These are phyloP conservation scores for Anguilla pacifica DNA, from an alignment of 2,797 vertebrate species.

Conservation along the genomic window DNA sequence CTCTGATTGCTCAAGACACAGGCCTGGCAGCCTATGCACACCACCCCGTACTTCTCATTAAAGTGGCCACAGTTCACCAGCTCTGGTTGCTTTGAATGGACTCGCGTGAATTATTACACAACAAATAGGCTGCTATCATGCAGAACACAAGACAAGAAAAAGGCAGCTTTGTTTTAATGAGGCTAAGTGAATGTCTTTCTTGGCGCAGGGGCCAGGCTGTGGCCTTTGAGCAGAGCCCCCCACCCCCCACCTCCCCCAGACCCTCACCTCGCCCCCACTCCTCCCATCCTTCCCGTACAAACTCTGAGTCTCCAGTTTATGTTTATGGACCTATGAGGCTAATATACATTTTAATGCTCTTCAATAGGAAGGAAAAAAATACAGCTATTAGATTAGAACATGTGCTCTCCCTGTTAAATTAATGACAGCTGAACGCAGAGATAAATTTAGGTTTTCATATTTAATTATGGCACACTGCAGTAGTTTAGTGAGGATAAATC, in stretches of 20 bases:
- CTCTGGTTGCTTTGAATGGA: slow-evolving; percentile 82
- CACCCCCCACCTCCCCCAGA: slow-evolving; percentile 9
- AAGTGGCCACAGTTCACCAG: slow-evolving; percentile 87
- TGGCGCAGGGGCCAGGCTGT: slow-evolving; percentile 26
- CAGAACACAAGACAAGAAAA: slow-evolving; percentile 84
- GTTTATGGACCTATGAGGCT: slow-evolving; percentile 86
- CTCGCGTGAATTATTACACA: slow-evolving; percentile 88
- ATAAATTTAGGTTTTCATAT: slow-evolving; percentile 97
- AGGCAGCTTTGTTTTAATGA: slow-evolving; percentile 90
- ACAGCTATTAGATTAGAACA: slow-evolving; percentile 84
- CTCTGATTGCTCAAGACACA: slow-evolving; percentile 84
- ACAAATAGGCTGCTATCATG: slow-evolving; percentile 89
- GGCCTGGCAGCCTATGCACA: slow-evolving; percentile 80
- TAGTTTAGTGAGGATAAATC: slow-evolving; percentile 90
- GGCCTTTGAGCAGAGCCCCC: slow-evolving; percentile 22
- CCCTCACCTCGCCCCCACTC: slow-evolving; percentile 42
- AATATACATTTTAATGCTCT: slow-evolving; percentile 92
- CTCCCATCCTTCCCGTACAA: slow-evolving; percentile 63
- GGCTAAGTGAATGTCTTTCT: slow-evolving; percentile 83
- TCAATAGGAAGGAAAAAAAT: slow-evolving; percentile 71
- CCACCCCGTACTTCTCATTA: slow-evolving; percentile 90
- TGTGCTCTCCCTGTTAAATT: slow-evolving; percentile 89
- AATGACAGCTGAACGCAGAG: slow-evolving; percentile 88
- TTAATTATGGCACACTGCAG: slow-evolving; percentile 91
- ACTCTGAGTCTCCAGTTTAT: slow-evolving; percentile 84